Percentiles rank a stretch among this genome's conserved stretches.
These are phyloP conservation scores for Oriolus oriolus DNA, from an alignment of 2,113 vertebrate genomes.

Conservation along the genomic window DNA sequence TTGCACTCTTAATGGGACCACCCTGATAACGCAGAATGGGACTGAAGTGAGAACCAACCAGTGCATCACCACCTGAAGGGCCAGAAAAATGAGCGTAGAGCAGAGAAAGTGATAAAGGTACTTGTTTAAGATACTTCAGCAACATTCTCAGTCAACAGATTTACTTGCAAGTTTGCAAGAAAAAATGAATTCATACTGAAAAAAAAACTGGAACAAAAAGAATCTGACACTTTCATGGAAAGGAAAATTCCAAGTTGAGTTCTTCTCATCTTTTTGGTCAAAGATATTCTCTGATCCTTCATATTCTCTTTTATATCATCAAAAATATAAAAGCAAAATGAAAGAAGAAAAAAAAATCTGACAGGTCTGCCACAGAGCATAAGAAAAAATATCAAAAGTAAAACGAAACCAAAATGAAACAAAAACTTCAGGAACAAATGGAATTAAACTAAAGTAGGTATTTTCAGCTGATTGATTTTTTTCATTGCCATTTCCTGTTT, in stretches of 20 bases:
- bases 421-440: neutral
- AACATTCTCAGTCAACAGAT: neutral
- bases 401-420: neutral
- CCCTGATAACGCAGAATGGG: neutral
- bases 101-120: neutral
- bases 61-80: neutral
- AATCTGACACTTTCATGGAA: neutral
- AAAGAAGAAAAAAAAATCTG: neutral
- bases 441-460: neutral
- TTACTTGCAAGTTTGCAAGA: neutral
- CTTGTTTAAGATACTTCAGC: neutral
- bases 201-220: neutral
- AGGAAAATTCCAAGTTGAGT: neutral
- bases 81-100: neutral
- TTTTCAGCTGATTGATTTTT: neutral
- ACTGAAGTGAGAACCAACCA: neutral
- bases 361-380: neutral
- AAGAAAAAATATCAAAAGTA: neutral
- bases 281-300: neutral
- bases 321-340: neutral
- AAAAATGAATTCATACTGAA: neutral
- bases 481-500: neutral
- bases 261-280: neutral
- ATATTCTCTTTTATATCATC: neutral
- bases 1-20: neutral